phyloP scores from a whole-genome alignment of 2,797 vertebrate genomes.

The Amblyraja radiata region DNA sequence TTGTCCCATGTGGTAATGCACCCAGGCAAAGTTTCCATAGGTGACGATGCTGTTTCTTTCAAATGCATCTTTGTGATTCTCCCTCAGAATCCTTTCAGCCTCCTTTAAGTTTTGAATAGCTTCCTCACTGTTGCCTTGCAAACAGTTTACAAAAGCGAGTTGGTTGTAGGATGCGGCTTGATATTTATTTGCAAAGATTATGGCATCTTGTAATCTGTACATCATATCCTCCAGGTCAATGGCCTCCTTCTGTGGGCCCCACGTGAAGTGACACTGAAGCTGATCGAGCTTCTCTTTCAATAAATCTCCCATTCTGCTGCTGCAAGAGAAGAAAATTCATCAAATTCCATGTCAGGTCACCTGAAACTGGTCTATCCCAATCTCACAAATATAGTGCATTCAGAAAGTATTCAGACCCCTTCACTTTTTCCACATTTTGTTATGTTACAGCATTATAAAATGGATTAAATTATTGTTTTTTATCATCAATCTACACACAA shows the following conservation, averaged over 20 bases:
- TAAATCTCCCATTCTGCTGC: conserved; percentile 46
- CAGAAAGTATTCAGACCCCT: too few species aligned
- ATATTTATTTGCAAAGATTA: too few species aligned
- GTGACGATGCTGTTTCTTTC: conserved; percentile 56
- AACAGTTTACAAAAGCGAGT: conserved; percentile 52
- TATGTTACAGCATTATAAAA: too few species aligned
- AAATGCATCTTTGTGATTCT: conserved; percentile 44
- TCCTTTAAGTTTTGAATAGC: conserved; percentile 41
- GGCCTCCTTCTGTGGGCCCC: conserved; percentile 57
- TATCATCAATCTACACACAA: too few species aligned
- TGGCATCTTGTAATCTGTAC: too few species aligned
- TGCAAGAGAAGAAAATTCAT: conserved; percentile 42
- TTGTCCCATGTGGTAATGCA: conserved; percentile 47
- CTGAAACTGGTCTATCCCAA: too few species aligned
- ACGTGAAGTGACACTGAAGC: conserved; percentile 71
- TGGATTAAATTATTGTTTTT: too few species aligned
- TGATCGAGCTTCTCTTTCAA: conserved; percentile 52
- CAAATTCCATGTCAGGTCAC: neutral
- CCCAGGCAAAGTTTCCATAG: conserved; percentile 66
- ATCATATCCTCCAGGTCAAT: conserved; percentile 48
- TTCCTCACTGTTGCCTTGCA: conserved; percentile 40
- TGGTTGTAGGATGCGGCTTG: conserved; percentile 46
- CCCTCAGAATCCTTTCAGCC: too few species aligned
- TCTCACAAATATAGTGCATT: too few species aligned
- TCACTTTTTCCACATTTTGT: too few species aligned